These are phyloP conservation scores for Drosophila punjabiensis DNA, from an alignment of 1,140 invertebrate genomes.

Conservation along the genomic window DNA sequence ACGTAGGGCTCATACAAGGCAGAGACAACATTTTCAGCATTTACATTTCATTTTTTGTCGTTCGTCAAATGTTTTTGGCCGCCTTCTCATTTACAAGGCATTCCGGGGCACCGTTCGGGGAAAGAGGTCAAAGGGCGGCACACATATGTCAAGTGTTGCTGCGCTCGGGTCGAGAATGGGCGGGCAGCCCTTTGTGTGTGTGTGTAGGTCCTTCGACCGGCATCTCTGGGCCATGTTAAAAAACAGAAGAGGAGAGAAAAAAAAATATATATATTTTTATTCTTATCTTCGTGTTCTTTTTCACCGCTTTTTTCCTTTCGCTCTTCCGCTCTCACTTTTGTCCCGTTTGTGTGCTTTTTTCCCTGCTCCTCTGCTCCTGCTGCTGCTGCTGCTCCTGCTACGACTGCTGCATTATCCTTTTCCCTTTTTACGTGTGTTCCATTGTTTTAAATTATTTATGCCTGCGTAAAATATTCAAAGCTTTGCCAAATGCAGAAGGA, in stretches of 20 bases:
- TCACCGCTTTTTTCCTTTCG: slow-evolving; percentile 28
- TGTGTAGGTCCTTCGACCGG: slow-evolving; percentile 40
- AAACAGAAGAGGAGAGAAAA: slow-evolving; percentile 13
- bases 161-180: slow-evolving; percentile 32
- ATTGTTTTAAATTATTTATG: slow-evolving; percentile 84
- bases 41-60: slow-evolving; percentile 72
- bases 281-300: slow-evolving; percentile 67
- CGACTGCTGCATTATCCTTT: slow-evolving; percentile 76
- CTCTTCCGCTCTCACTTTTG: slow-evolving; percentile 72
- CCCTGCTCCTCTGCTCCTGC: slow-evolving; percentile 10
- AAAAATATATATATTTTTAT: slow-evolving; percentile 70
- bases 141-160: slow-evolving; percentile 81
- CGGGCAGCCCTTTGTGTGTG: slow-evolving; percentile 22
- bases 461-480: slow-evolving; percentile 83
- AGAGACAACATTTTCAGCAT: slow-evolving; percentile 70
- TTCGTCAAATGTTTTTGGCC: slow-evolving; percentile 63
- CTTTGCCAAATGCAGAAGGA: slow-evolving; percentile 57
- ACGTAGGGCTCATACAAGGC: slow-evolving; percentile 36
- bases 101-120: slow-evolving; percentile 15
- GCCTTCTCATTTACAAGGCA: slow-evolving; percentile 68
- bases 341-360: slow-evolving; percentile 60
- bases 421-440: slow-evolving; percentile 75
- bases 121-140: slow-evolving; percentile 81
- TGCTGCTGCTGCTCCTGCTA: slow-evolving; percentile 6
- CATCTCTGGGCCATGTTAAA: slow-evolving; percentile 48